Conservation (phyloP, 2,113 vertebrate species). For the Poeciliopsis turrubarensis region DNA sequence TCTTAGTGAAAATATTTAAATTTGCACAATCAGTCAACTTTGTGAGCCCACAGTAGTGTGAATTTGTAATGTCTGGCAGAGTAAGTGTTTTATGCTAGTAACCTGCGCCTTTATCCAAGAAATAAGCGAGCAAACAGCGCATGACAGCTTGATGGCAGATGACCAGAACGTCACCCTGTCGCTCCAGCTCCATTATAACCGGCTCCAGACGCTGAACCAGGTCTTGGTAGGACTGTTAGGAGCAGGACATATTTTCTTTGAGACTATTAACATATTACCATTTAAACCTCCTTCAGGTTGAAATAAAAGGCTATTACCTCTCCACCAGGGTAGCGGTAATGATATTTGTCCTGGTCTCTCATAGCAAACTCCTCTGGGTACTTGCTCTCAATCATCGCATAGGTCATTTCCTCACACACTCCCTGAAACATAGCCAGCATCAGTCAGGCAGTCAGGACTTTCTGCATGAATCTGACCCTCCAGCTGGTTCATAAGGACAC, state of each 20-base stretch:
- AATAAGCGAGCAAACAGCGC: slow-evolving; percentile 96
- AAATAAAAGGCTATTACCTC: slow-evolving; percentile 80
- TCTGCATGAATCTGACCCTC: no score
- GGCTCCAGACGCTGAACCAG: slow-evolving; percentile 95
- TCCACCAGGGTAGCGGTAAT: slow-evolving; percentile 95
- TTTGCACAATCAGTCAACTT: not conserved
- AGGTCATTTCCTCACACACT: slow-evolving; percentile 96
- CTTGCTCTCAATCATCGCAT: slow-evolving; percentile 85
- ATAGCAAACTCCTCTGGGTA: slow-evolving; percentile 92
- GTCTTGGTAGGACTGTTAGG: slow-evolving; percentile 93
- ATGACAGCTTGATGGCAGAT: slow-evolving; percentile 97
- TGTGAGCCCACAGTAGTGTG: not conserved
- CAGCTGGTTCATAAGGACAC: slow-evolving; percentile 35
- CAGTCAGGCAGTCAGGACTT: not conserved
- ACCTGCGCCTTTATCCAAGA: slow-evolving; percentile 96
- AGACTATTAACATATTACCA: not conserved
- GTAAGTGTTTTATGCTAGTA: slow-evolving; percentile 7
- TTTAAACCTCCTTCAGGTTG: not conserved
- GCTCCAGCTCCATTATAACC: slow-evolving; percentile 96
- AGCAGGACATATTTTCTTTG: slow-evolving; percentile 6
- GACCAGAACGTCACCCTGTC: slow-evolving; percentile 94
- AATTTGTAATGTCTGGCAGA: not conserved
- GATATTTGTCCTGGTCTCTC: slow-evolving; percentile 94
- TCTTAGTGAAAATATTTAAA: no score
- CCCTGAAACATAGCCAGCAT: slow-evolving; percentile 79